Evolutionary conservation across 2,113 vertebrate species (phyloP).

Genomic region (Nyctereutes procyonoides): DNA sequence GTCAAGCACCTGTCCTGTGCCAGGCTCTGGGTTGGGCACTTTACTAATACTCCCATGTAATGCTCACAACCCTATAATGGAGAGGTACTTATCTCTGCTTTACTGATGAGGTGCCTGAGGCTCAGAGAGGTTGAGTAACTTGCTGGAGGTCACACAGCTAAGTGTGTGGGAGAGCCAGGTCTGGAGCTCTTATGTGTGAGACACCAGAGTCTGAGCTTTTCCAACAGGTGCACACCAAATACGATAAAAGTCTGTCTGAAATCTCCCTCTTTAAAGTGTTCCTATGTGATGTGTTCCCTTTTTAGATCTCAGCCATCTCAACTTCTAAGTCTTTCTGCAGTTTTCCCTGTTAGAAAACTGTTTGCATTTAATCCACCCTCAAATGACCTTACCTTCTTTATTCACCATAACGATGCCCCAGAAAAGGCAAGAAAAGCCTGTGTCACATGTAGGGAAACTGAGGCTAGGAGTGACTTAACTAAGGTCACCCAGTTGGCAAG

Average conservation of each 20-base stretch:
- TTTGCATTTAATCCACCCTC: neutral
- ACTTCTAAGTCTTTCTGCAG: neutral
- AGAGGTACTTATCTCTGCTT: neutral
- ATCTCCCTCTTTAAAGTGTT: neutral
- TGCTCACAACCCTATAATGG: neutral
- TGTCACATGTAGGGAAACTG: neutral
- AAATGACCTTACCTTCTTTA: neutral
- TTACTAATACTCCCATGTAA: neutral
- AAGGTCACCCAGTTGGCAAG: neutral
- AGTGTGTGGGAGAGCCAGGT: neutral
- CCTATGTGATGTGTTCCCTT: neutral
- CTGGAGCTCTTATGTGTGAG: neutral
- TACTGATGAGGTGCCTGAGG: neutral
- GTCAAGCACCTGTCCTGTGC: neutral
- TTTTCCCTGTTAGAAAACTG: neutral
- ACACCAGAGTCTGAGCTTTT: neutral
- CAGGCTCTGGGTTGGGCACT: neutral
- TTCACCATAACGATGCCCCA: neutral
- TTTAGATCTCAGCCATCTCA: neutral
- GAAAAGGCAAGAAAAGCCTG: neutral
- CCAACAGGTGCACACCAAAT: neutral
- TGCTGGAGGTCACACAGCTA: neutral
- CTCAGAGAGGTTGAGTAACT: slow-evolving; percentile 11
- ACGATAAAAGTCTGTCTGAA: neutral
- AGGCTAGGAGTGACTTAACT: neutral